A percentile compares a stretch with the other conserved stretches of the same genome.
phyloP scores from a whole-genome alignment of 2,888 invertebrate species.

The Drosophila falleni region DNA sequence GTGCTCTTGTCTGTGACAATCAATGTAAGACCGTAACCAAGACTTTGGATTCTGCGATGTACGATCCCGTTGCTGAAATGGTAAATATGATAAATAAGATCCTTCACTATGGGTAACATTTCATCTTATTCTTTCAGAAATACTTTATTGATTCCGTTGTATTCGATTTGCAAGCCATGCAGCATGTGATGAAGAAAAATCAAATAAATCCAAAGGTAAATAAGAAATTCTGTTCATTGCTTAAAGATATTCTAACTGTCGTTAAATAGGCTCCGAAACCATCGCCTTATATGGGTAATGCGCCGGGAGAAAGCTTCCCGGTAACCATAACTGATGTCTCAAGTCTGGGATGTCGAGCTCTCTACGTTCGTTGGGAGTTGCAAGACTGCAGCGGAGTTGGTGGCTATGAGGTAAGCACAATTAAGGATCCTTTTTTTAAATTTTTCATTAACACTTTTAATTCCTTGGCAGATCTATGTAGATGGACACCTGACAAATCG shows the following conservation, averaged over 20 bases:
- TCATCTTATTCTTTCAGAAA: constrained; percentile 57
- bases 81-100: constrained; percentile 30
- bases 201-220: constrained; percentile 60
- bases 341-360: constrained; percentile 75
- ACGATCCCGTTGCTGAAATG: constrained; percentile 66
- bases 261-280: constrained; percentile 26
- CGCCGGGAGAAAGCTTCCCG: constrained; percentile 72
- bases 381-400: constrained; percentile 76
- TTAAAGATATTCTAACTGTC: neutral
- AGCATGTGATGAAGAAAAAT: constrained; percentile 69
- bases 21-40: constrained; percentile 63
- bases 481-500: constrained; percentile 83
- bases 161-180: constrained; percentile 79
- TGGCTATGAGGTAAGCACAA: constrained; percentile 81
- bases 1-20: constrained; percentile 55
- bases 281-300: constrained; percentile 27
- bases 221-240: neutral
- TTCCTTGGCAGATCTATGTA: constrained; percentile 76
- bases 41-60: constrained; percentile 47
- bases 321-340: constrained; percentile 77
- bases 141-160: constrained; percentile 82
- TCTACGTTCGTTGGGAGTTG: constrained; percentile 82
- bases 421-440: neutral
- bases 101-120: neutral
- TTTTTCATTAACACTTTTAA: neutral